Base-by-base conservation (phyloP, 2,888 invertebrate genomes). In the Agrilus mali region DNA sequence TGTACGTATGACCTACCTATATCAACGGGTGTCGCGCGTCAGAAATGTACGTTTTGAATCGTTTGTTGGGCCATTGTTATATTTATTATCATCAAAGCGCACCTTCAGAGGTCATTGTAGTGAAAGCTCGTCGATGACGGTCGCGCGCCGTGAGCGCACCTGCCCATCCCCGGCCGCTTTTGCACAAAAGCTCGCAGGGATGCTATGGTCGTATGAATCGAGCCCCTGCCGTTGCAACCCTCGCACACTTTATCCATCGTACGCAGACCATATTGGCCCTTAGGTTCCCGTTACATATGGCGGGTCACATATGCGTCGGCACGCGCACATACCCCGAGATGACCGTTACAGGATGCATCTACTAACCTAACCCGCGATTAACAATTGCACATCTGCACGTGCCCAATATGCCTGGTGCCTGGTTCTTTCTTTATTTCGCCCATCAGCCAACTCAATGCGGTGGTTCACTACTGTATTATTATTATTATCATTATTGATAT, bases 371-470 rank as follows among this genome's bases (percentile, higher is more conserved):
- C 53, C 27, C 27, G 27, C 27, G 27, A 27, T 27, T 56, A 53
- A 56, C 55, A 59, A 59, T 57, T 56, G 60, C 57, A 58, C 61
- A 61, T 60, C 60, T 61, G 61, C 61, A 60, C 61, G 59, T 60
- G 60, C 56, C 58, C 46, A 41, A 34, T 45, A 7, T 27, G 32
- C 32, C 15, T 16, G 39, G 31, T 39, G 27, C 32, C 27, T 27
- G 22, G 2, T 39, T 31, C 32, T 27, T 39, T 39, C 6, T 33
- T 39, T 14, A 27, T 27, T 39, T 20, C 13, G 17, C 38, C 13
- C 38, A n/a, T n/a, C n/a, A 38, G 13, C 38, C 20, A 38, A 14
- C 20, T 38, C 20, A 10, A 20, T 27, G 27, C 27, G 27, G 27
- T 27, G 5, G 27, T 27, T 27, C 27, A 27, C 10, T 27, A 22